Evolutionary conservation across 2,113 vertebrate species (phyloP).

Genomic region (Cisticola juncidis): DNA sequence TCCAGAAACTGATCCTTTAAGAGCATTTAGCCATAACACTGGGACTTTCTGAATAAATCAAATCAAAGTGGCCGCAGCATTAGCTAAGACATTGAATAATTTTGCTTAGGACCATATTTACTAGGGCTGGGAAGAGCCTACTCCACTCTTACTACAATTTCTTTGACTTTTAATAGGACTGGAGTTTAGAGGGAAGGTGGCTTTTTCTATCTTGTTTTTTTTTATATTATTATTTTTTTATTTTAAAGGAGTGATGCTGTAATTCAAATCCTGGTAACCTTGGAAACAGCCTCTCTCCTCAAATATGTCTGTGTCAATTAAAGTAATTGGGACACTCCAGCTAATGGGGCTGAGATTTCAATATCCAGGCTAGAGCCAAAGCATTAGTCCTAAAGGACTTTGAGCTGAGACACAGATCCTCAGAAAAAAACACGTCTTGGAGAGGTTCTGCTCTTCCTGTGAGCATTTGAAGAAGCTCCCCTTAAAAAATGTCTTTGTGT

Average conservation of each 20-base stretch:
- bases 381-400: neutral
- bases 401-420: neutral
- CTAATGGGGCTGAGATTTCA: constrained; percentile 29
- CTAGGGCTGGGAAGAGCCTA: neutral
- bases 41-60: neutral
- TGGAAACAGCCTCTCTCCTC: constrained; percentile 49
- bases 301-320: constrained; percentile 32
- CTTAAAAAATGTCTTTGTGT: neutral
- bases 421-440: neutral
- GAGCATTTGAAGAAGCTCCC: neutral
- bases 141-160: neutral
- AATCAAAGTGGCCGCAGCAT: neutral
- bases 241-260: neutral
- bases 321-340: constrained; percentile 60
- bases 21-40: constrained; percentile 3
- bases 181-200: neutral
- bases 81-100: neutral
- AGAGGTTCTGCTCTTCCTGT: neutral
- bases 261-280: constrained; percentile 40
- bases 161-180: neutral
- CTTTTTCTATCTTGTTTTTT: neutral
- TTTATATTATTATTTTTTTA: no score
- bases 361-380: constrained; percentile 5
- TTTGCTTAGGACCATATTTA: neutral
- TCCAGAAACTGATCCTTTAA: neutral